Base-by-base conservation (phyloP, 92 coral and sea anemone species). In the Actinostola sp. region DNA sequence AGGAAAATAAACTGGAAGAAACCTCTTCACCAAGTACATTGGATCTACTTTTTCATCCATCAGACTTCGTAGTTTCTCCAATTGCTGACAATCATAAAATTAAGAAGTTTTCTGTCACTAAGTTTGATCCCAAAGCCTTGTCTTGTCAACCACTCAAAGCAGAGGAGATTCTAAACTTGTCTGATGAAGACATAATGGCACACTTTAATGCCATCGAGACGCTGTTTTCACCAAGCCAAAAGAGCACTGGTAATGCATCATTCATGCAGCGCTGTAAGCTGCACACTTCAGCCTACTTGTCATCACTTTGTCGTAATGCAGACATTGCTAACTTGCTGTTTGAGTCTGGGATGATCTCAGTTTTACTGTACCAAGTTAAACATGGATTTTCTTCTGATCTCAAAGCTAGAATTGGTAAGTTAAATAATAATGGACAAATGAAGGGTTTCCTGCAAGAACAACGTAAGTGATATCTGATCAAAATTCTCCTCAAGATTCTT, bases 321-420 rank as follows among this genome's bases (percentile, higher is more conserved):
- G 99, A 88, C 52, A 70, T 95, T 53, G 97, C 92, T 56, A 95
- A 95, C 70, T 39, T 67, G 45, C 65, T 95, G 48, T 89, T 90
- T 86, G 93, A 89, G 59, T 88, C 96, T 26, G 91, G 83, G 20
- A 54, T 95, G 46, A 83, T 95, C 44, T 71, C 92, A 51, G 84
- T 53, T 48, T 44, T 95, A 70, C 60, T 92, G 51, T 78, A 81
- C 50, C 92, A 87, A 73, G 70, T 95, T 17, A 95, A 92, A 71
- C 73, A 77, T 70, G 97, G 96, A 28, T 86, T 92, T 73, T 92
- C 99, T 48, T 84, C 90, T 74, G 99, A 95, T 71, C 82, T 88
- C 65, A 95, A 95, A 71, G 95, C 90, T 28, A 86, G 96, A 81
- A 80, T 95, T 38, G 99, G 99, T 95, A 82, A 78, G 89, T 39